Evolutionary conservation across 1,140 invertebrate genomes (phyloP).

Genomic region (Brachionus angularis): DNA sequence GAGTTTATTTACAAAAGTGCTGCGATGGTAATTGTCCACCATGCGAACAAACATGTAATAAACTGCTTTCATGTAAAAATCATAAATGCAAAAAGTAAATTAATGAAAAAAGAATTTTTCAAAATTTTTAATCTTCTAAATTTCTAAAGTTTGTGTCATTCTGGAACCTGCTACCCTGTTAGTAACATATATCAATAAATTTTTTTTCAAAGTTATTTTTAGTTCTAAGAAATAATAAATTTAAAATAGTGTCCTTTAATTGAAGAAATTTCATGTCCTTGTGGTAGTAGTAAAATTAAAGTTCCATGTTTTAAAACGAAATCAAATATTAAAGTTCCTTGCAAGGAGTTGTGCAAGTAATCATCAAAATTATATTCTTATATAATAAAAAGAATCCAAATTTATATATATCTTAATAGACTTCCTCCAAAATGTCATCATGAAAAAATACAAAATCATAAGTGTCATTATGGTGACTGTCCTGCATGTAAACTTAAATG

Average conservation of each 20-base stretch:
- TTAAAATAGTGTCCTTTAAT: slow-evolving; percentile 66
- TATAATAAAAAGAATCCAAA: slow-evolving; percentile 18
- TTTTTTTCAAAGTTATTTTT: background rate
- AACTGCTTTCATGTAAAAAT: slow-evolving; percentile 74
- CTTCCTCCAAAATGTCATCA: slow-evolving; percentile 74
- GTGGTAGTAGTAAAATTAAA: slow-evolving; percentile 71
- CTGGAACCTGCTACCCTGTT: slow-evolving; percentile 85
- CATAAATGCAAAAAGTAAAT: slow-evolving; percentile 82
- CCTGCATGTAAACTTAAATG: slow-evolving; percentile 75
- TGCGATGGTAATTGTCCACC: slow-evolving; percentile 76
- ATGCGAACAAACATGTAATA: slow-evolving; percentile 81
- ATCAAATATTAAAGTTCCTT: slow-evolving; percentile 71
- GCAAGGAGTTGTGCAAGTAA: slow-evolving; percentile 68
- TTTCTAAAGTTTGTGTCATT: slow-evolving; percentile 10
- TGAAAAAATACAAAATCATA: slow-evolving; percentile 66
- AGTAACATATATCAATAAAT: background rate
- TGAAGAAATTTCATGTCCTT: slow-evolving; percentile 73
- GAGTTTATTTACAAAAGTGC: slow-evolving; percentile 62
- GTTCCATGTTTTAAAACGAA: slow-evolving; percentile 80
- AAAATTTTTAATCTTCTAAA: slow-evolving; percentile 27
- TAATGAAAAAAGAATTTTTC: slow-evolving; percentile 62
- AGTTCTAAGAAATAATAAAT: background rate
- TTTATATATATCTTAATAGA: slow-evolving; percentile 55
- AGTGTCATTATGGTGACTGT: slow-evolving; percentile 80
- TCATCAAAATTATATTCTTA: slow-evolving; percentile 44